phyloP scores from a whole-genome alignment of 2,113 vertebrate genomes.

The Scolopax mira region DNA sequence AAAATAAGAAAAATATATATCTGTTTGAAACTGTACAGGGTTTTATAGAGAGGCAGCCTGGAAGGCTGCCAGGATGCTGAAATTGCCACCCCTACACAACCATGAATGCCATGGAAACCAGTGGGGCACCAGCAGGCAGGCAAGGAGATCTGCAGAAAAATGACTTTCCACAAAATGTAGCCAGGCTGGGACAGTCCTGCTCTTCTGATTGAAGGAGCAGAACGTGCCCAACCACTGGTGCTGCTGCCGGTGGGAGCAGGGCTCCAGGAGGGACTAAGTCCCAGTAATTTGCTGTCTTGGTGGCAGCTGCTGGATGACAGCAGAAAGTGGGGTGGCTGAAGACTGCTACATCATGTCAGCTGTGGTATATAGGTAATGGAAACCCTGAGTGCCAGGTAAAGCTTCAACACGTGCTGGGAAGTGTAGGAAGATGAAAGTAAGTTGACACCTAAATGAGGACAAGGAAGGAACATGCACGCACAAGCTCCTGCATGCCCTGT shows the following conservation, averaged over 20 bases:
- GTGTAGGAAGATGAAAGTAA: slow-evolving; percentile 25
- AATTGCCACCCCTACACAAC: slow-evolving; percentile 33
- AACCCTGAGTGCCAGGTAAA: not conserved
- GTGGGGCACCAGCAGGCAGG: not conserved
- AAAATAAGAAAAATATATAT: slow-evolving; percentile 9
- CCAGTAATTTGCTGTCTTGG: not conserved
- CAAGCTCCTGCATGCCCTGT: slow-evolving; percentile 8
- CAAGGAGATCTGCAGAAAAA: slow-evolving; percentile 28
- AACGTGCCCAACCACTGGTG: not conserved
- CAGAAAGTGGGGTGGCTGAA: not conserved
- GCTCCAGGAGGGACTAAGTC: not conserved
- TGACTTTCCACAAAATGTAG: not conserved
- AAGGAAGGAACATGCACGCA: not conserved
- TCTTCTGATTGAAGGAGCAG: not conserved
- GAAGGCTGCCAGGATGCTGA: slow-evolving; percentile 37
- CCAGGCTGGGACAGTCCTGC: not conserved
- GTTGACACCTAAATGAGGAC: slow-evolving; percentile 1
- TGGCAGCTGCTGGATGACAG: not conserved
- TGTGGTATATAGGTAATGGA: not conserved
- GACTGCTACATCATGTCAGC: not conserved
- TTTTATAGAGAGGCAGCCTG: slow-evolving; percentile 41
- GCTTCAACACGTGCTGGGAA: not conserved
- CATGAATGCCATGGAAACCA: slow-evolving; percentile 56
- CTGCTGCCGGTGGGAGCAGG: not conserved
- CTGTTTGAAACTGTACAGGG: not conserved